A percentile compares a stretch with the other conserved stretches of the same genome.
Evolutionary conservation across 1,140 invertebrate genomes (phyloP).

Genomic region (Dreissena polymorpha): DNA sequence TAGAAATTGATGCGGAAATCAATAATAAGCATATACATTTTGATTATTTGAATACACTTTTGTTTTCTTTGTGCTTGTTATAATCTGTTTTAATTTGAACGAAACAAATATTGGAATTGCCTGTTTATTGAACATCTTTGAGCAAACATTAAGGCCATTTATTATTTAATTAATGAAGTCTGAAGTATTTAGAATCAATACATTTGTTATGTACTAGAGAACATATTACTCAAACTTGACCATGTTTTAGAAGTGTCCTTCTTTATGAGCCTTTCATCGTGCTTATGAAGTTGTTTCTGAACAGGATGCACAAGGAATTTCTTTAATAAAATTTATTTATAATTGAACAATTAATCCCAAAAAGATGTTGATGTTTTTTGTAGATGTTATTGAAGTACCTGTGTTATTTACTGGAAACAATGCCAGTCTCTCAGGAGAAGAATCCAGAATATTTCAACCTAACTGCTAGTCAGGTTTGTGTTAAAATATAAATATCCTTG

Average conservation of each 20-base stretch:
- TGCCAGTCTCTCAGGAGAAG: no score
- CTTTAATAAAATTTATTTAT: no score
- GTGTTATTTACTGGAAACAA: slow-evolving; percentile 22
- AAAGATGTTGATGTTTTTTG: not conserved
- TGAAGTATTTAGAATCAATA: no score
- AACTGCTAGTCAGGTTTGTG: no score
- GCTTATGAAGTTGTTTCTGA: not conserved
- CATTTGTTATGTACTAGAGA: not conserved
- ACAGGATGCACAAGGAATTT: no score
- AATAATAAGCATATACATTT: not conserved
- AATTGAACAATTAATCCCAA: no score
- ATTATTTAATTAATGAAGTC: no score
- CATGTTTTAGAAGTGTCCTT: not conserved
- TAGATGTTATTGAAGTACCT: slow-evolving; percentile 40
- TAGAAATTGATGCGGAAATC: no score
- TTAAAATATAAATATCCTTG: no score
- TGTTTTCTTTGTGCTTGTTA: not conserved
- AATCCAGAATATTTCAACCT: no score
- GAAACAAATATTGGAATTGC: not conserved
- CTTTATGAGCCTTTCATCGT: not conserved
- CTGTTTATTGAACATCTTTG: not conserved
- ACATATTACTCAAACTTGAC: not conserved
- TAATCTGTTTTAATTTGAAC: not conserved
- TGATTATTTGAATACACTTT: slow-evolving; percentile 1
- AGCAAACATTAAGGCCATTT: not conserved